These are phyloP conservation scores for Otolemur garnettii DNA, from an alignment of 2,113 vertebrate genomes.

Conservation along the genomic window DNA sequence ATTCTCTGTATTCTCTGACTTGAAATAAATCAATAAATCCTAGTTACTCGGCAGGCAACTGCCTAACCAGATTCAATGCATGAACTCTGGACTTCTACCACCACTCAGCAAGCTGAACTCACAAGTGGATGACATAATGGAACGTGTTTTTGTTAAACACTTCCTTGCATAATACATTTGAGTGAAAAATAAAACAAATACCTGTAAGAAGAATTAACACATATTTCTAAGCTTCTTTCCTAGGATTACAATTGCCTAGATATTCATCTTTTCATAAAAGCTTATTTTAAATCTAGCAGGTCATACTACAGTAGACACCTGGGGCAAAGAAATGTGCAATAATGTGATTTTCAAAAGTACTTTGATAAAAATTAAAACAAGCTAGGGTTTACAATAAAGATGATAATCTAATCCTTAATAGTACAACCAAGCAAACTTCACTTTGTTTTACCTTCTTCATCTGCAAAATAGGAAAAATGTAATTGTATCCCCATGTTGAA, in stretches of 20 bases:
- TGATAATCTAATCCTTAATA: conserved; percentile 19
- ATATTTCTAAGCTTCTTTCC: conserved; percentile 29
- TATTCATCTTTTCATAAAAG: conserved; percentile 70
- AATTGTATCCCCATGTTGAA: background rate
- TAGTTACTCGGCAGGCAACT: conserved; percentile 83
- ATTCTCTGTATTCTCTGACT: conserved; percentile 77
- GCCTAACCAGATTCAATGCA: conserved; percentile 85
- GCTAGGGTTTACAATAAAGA: conserved; percentile 41
- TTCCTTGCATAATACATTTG: conserved; percentile 76
- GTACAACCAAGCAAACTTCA: background rate
- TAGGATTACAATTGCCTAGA: conserved; percentile 13
- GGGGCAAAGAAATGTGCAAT: conserved; percentile 49
- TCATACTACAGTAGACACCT: conserved; percentile 46
- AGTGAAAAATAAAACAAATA: conserved; percentile 74
- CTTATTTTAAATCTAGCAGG: conserved; percentile 1
- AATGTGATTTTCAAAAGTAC: conserved; percentile 54
- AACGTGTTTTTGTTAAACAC: conserved; percentile 76
- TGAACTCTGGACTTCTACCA: conserved; percentile 78
- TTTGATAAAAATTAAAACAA: conserved; percentile 55
- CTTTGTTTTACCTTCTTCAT: background rate
- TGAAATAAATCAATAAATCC: conserved; percentile 75
- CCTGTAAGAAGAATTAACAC: conserved; percentile 74
- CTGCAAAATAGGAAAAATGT: conserved; percentile 35
- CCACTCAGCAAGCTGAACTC: conserved; percentile 79
- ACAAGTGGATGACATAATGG: conserved; percentile 73